phyloP scores from a whole-genome alignment of 2,888 invertebrate genomes.

The Eupelmus urozonus region DNA sequence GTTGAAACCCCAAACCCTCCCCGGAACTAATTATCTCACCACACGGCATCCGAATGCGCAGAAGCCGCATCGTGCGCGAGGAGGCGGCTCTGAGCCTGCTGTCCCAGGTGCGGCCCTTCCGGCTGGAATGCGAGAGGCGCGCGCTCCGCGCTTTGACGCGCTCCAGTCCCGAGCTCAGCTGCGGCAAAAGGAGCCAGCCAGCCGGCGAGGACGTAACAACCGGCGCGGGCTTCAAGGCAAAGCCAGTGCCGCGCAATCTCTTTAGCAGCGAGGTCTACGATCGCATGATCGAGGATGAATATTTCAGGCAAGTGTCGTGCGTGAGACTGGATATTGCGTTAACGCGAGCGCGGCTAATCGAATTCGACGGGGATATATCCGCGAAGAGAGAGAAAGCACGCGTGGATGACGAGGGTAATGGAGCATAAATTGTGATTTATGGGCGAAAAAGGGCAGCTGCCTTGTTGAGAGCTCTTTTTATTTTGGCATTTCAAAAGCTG shows the following conservation, averaged over 20 bases:
- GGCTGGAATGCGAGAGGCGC: constrained; percentile 73
- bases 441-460: too few species aligned
- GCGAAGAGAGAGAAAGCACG: too few species aligned
- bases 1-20: too few species aligned
- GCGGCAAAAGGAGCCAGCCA: constrained; percentile 49
- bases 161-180: constrained; percentile 75
- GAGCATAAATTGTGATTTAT: too few species aligned
- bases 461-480: too few species aligned
- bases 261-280: constrained; percentile 85
- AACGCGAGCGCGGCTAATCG: too few species aligned
- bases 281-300: constrained; percentile 85
- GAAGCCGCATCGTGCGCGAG: constrained; percentile 74
- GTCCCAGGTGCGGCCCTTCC: constrained; percentile 75
- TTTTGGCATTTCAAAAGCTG: too few species aligned
- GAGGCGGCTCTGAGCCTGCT: constrained; percentile 73
- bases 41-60: constrained; percentile 55
- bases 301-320: constrained; percentile 80
- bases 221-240: constrained; percentile 80
- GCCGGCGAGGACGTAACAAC: constrained; percentile 63
- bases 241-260: constrained; percentile 84
- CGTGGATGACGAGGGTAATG: too few species aligned
- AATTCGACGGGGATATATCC: too few species aligned
- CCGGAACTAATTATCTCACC: too few species aligned
- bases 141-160: constrained; percentile 71
- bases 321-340: background rate